Conservation (phyloP, 1,140 invertebrate genomes). For the Eubasilissa regina region DNA sequence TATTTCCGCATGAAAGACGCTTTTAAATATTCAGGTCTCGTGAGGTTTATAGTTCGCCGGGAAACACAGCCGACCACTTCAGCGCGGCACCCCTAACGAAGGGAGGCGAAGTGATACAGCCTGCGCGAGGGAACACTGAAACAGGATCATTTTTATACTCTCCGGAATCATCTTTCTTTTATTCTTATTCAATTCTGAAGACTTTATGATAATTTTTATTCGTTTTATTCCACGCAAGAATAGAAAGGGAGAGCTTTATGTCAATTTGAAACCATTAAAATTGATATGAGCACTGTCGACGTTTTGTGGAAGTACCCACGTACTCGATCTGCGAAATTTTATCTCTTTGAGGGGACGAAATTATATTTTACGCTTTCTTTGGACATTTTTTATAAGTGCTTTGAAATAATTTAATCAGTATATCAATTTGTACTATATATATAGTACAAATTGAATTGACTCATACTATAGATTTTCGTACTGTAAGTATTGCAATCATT, state of each 20-base stretch:
- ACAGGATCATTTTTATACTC: conserved; percentile 37
- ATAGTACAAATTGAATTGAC: no score
- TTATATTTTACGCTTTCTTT: conserved; percentile 9
- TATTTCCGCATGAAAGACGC: conserved; percentile 25
- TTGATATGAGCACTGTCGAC: conserved; percentile 10
- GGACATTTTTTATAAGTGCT: no score
- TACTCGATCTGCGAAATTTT: conserved; percentile 26
- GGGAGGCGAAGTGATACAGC: conserved; percentile 6
- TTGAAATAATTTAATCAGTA: no score
- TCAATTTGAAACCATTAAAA: conserved; percentile 33
- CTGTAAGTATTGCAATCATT: no score
- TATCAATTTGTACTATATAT: no score
- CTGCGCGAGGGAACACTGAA: conserved; percentile 10
- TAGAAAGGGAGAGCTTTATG: neutral
- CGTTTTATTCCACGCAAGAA: neutral
- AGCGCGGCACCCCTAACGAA: neutral
- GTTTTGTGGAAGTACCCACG: neutral
- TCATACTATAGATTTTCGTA: no score
- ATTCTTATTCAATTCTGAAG: conserved; percentile 30
- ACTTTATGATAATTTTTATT: conserved; percentile 38
- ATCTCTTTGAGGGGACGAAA: conserved; percentile 1
- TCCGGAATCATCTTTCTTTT: conserved; percentile 30
- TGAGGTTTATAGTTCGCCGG: conserved; percentile 23
- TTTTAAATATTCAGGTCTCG: conserved; percentile 25
- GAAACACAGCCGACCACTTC: conserved; percentile 1